Conservation (phyloP, 2,113 vertebrate species). For the Clarias batrachus region DNA sequence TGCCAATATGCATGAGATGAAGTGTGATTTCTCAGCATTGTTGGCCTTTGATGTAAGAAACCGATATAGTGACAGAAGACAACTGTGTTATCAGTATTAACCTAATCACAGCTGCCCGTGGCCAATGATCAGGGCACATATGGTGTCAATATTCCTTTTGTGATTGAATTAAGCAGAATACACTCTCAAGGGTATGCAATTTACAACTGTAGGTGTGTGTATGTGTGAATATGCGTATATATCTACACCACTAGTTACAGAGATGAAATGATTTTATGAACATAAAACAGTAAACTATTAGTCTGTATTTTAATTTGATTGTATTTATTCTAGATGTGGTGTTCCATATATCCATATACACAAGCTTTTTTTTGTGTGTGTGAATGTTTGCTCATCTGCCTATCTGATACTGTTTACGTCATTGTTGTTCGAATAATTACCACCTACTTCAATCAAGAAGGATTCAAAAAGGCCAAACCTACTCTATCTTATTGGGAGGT, state of each 20-base stretch:
- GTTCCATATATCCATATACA: background rate
- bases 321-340: background rate
- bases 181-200: constrained; percentile 50
- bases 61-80: constrained; percentile 76
- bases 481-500: background rate
- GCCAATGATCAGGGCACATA: constrained; percentile 68
- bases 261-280: background rate
- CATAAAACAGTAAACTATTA: background rate
- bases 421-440: background rate
- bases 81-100: constrained; percentile 80
- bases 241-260: background rate
- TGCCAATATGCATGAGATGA: constrained; percentile 76
- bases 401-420: background rate
- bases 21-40: constrained; percentile 75
- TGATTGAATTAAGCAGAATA: constrained; percentile 65
- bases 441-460: background rate
- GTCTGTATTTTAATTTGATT: background rate
- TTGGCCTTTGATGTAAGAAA: constrained; percentile 72
- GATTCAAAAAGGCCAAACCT: background rate
- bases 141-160: constrained; percentile 70
- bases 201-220: constrained; percentile 14
- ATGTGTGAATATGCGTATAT: background rate
- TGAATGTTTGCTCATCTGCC: background rate
- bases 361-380: background rate
- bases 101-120: constrained; percentile 69